Percentiles rank a stretch among this genome's conserved stretches.
These are phyloP conservation scores for Bellardia bayeri DNA, from an alignment of 2,888 invertebrate genomes.

Conservation along the genomic window DNA sequence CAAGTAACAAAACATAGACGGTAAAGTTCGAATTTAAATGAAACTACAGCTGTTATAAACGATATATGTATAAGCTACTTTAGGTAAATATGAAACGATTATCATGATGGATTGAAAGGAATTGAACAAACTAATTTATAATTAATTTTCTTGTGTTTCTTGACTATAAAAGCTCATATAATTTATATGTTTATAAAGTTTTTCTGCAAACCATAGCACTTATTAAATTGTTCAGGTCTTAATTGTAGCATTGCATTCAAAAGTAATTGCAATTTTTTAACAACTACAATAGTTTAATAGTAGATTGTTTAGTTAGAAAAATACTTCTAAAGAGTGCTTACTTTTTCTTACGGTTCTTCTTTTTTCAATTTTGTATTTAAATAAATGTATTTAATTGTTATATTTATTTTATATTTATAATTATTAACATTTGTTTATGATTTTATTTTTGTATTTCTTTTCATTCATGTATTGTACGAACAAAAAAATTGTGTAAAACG, in stretches of 20 bases:
- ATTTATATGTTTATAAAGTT: too few relatives aligned
- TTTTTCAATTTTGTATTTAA: slow-evolving; percentile 17
- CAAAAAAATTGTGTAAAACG: slow-evolving; percentile 26
- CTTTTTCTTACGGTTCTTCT: slow-evolving; percentile 55
- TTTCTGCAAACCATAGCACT: not conserved
- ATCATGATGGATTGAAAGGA: too few relatives aligned
- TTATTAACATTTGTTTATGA: slow-evolving; percentile 44
- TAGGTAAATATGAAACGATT: not conserved
- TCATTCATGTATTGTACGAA: slow-evolving; percentile 54
- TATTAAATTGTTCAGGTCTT: not conserved
- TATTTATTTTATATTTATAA: slow-evolving; percentile 32
- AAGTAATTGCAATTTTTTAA: slow-evolving; percentile 16
- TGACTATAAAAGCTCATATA: too few relatives aligned
- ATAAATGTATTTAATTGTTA: slow-evolving; percentile 2
- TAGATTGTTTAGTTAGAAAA: slow-evolving; percentile 21
- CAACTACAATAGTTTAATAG: not conserved
- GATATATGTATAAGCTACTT: not conserved
- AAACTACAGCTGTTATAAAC: not conserved
- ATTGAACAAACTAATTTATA: too few relatives aligned
- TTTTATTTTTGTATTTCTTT: slow-evolving; percentile 45
- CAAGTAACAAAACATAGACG: not conserved
- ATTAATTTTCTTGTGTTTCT: too few relatives aligned
- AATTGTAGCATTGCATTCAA: slow-evolving; percentile 8
- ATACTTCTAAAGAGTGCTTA: slow-evolving; percentile 40
- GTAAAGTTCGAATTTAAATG: not conserved